Base-by-base conservation (phyloP, 2,797 vertebrate genomes). In the Chromobotia macracanthus region DNA sequence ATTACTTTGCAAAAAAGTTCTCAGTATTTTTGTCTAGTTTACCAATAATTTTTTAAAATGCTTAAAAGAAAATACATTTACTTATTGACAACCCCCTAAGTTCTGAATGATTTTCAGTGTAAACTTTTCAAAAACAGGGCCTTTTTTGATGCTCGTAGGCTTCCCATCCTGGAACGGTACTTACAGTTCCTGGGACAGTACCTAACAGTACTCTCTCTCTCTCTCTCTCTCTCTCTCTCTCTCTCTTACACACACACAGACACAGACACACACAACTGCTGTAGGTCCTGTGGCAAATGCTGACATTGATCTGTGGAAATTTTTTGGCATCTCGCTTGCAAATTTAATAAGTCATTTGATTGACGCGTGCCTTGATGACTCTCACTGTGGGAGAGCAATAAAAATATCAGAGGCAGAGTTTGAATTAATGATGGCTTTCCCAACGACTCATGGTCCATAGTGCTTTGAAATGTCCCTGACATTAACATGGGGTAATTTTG, bases 81-180 rank as follows among this genome's bases (percentile, higher is more conserved):
- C 38, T 41, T 41, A 41, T 41, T 41, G 38, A 7, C 7, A 41
- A 41, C 4, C 38, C 38, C 9, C 38, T 44, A 61, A 61, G 25
- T 63, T 63, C 23, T n/a, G 16, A 31, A 41, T n/a, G 31, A 31
- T 7, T 35, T 35, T n/a, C n/a, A n/a, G n/a, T n/a, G n/a, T 86
- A 87, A 87, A 85, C 87, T 86, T 85, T 88, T 89, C 68, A 88
- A 89, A 92, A 69, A 74, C 86, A 92, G 89, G 85, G 87, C 85
- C 89, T 88, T 87, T 87, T 89, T 87, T 86, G 75, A 77, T 84
- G 84, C 89, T 12, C 72, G 87, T 86, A 87, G 85, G 84, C 71
- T 87, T 87, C 91, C 87, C 76, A 85, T 91, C 90, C 88, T 86
- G 80, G 77, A 78, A 86, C 86, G 46, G 84, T 87, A 80, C 84